phyloP scores from a whole-genome alignment of 2,113 vertebrate species.

The Neolamprologus cancellatus region DNA sequence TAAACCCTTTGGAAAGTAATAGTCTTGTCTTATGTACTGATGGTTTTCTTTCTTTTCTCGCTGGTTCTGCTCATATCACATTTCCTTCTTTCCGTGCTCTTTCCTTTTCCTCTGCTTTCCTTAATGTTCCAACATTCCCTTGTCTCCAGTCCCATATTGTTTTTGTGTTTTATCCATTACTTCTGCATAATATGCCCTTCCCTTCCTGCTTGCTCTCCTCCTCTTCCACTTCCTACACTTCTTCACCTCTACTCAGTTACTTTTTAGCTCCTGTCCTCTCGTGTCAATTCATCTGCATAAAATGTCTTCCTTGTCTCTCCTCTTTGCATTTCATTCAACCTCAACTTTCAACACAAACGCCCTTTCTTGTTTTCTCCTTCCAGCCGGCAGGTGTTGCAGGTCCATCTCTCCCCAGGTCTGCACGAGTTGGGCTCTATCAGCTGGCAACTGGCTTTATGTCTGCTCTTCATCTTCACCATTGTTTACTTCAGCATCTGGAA shows the following conservation, averaged over 20 bases:
- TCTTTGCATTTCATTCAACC: background rate
- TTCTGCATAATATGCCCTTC: background rate
- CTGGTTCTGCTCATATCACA: background rate
- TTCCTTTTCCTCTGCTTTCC: background rate
- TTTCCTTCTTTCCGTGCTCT: background rate
- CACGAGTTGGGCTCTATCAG: conserved; percentile 88
- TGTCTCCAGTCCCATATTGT: background rate
- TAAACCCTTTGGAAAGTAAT: background rate
- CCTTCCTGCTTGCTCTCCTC: background rate
- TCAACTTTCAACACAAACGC: background rate
- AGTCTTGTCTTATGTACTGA: background rate
- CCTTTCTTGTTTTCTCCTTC: background rate
- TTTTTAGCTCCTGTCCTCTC: background rate
- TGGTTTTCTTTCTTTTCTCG: background rate
- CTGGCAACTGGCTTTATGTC: conserved; percentile 92
- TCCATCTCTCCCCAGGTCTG: conserved; percentile 86
- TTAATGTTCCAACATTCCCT: background rate
- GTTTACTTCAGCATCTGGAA: conserved; percentile 99
- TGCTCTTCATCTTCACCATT: conserved; percentile 89
- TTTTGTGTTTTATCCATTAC: background rate
- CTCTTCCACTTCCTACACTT: background rate
- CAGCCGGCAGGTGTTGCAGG: conserved; percentile 90
- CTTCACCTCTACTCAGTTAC: background rate
- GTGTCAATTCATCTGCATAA: background rate
- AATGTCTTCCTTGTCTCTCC: background rate